Evolutionary conservation across 2,888 invertebrate species (phyloP).

Genomic region (Rapana venosa): DNA sequence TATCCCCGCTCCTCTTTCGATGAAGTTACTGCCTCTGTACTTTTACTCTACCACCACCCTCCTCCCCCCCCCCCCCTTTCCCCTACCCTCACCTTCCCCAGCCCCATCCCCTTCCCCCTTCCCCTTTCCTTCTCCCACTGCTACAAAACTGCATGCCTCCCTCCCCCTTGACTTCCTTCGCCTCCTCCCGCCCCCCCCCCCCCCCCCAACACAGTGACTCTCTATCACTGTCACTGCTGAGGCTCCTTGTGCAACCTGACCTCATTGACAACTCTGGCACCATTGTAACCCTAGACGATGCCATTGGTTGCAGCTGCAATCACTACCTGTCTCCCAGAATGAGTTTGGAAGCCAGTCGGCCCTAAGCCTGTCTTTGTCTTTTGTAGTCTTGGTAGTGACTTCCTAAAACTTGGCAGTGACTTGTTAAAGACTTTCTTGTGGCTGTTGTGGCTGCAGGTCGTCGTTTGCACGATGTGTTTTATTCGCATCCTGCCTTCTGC

Average conservation of each 20-base stretch:
- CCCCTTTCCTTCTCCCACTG: neutral
- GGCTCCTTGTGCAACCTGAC: neutral
- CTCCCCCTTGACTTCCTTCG: neutral
- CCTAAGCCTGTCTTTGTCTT: no score
- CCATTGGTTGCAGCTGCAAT: no score
- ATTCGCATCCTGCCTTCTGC: no score
- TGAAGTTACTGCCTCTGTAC: neutral
- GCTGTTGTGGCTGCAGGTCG: no score
- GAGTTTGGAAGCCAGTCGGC: no score
- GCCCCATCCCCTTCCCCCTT: neutral
- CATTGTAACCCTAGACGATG: no score
- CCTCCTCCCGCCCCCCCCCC: neutral
- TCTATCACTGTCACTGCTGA: neutral
- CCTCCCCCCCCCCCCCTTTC: neutral
- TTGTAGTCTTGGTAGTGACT: no score
- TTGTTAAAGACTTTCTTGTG: no score
- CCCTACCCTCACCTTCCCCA: neutral
- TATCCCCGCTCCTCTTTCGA: neutral
- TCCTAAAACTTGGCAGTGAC: no score
- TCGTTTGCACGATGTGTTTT: no score
- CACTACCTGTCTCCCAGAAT: no score
- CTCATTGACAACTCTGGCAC: no score
- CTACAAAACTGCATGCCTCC: neutral
- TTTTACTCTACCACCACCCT: neutral
- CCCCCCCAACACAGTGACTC: neutral